Evolutionary conservation across 2,888 invertebrate genomes (phyloP).

Genomic region (Acrobasis repandana): DNA sequence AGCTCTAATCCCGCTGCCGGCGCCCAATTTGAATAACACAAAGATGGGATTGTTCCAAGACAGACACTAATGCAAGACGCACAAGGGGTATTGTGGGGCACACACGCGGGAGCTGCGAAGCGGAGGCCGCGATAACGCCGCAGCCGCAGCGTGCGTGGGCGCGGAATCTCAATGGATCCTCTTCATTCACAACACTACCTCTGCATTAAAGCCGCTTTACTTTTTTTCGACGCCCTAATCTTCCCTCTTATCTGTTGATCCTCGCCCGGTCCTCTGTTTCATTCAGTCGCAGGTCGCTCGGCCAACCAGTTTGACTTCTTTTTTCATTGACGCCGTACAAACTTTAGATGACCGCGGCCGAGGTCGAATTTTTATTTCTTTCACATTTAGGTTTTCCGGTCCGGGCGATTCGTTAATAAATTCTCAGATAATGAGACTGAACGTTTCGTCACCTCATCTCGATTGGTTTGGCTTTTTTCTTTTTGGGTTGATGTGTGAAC

Average conservation of each 20-base stretch:
- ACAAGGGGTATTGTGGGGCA: constrained; percentile 58
- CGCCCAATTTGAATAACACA: constrained; percentile 61
- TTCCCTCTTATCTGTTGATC: constrained; percentile 79
- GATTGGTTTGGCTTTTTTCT: constrained; percentile 77
- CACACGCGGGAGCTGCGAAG: constrained; percentile 44
- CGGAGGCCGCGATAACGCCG: constrained; percentile 45
- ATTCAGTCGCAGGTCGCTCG: constrained; percentile 76
- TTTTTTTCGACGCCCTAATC: constrained; percentile 78
- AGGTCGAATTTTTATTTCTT: constrained; percentile 83
- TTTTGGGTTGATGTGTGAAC: constrained; percentile 78
- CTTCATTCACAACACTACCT: constrained; percentile 81
- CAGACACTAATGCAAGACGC: constrained; percentile 53
- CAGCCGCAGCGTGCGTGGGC: constrained; percentile 67
- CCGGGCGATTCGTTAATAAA: constrained; percentile 82
- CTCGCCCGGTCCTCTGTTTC: constrained; percentile 76
- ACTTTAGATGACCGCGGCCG: constrained; percentile 80
- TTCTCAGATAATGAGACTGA: constrained; percentile 83
- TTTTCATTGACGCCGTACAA: constrained; percentile 81
- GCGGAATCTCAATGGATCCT: constrained; percentile 76
- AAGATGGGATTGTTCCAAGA: constrained; percentile 51
- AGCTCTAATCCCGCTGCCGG: constrained; percentile 49
- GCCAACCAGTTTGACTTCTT: constrained; percentile 79
- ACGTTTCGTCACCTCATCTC: constrained; percentile 83
- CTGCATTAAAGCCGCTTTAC: constrained; percentile 77
- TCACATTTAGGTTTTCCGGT: constrained; percentile 83